phyloP scores from a whole-genome alignment of 2,888 invertebrate species.

The Scelioninae gen. 1 region DNA sequence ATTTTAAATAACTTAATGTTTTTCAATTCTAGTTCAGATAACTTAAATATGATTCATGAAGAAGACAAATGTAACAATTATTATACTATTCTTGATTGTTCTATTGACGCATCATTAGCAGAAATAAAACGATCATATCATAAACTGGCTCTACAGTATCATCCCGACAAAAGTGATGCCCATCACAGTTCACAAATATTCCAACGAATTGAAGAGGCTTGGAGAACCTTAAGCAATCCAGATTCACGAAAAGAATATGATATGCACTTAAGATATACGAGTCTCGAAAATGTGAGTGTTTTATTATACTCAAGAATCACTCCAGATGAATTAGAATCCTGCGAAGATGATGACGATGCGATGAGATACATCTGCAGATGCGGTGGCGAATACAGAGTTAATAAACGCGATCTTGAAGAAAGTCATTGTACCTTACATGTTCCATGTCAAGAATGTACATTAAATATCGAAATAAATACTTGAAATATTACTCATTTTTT shows the following conservation, averaged over 20 bases:
- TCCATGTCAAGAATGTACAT: constrained; percentile 90
- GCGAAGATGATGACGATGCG: constrained; percentile 80
- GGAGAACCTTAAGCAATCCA: constrained; percentile 88
- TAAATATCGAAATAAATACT: constrained; percentile 87
- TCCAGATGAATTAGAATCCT: constrained; percentile 85
- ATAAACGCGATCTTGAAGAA: constrained; percentile 80
- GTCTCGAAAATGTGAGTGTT: constrained; percentile 85
- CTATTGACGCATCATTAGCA: constrained; percentile 85
- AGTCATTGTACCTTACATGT: constrained; percentile 77
- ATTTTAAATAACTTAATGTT: too few species aligned
- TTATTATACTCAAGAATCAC: constrained; percentile 87
- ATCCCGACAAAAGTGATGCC: constrained; percentile 87
- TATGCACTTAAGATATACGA: constrained; percentile 86
- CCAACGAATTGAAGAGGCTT: constrained; percentile 88
- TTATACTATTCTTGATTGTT: constrained; percentile 86
- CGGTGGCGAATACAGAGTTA: constrained; percentile 87
- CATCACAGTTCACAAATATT: constrained; percentile 82
- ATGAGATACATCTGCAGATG: constrained; percentile 89
- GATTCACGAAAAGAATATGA: constrained; percentile 88
- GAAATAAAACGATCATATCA: constrained; percentile 88
- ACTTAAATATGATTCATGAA: too few species aligned
- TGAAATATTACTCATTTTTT: not conserved
- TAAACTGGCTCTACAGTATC: constrained; percentile 85
- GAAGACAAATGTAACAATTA: constrained; percentile 79
- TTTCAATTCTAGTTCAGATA: too few species aligned